Evolutionary conservation across 1,140 invertebrate species (phyloP).

Genomic region (Pogonomyrmex californicus): DNA sequence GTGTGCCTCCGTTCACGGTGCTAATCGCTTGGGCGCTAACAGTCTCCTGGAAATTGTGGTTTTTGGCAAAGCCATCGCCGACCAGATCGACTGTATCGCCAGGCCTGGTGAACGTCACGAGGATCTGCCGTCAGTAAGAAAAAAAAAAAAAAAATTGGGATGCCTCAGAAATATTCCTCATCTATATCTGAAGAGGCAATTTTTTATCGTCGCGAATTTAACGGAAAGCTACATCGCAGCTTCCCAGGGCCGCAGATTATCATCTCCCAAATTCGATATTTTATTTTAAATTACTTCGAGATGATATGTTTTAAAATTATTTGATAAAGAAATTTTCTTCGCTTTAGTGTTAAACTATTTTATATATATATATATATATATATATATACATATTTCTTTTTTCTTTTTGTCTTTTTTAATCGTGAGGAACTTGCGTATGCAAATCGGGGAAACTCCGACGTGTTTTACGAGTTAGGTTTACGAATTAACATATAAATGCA

Average conservation of each 20-base stretch:
- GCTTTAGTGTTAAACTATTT: not conserved
- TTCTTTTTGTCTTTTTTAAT: not conserved
- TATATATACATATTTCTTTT: not conserved
- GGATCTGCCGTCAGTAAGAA: slow-evolving; percentile 87
- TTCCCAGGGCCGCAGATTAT: not conserved
- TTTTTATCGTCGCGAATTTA: slow-evolving; percentile 7
- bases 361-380: not conserved
- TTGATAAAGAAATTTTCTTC: not conserved
- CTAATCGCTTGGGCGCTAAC: slow-evolving; percentile 95
- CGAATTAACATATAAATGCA: slow-evolving; percentile 13
- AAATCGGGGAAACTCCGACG: not conserved
- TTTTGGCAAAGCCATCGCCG: slow-evolving; percentile 93
- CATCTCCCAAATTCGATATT: not conserved
- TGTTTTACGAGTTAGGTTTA: not conserved
- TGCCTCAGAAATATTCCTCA: not conserved
- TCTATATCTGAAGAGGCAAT: not conserved
- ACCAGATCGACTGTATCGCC: slow-evolving; percentile 90
- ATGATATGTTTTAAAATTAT: not conserved
- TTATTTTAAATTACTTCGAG: not conserved
- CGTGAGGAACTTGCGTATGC: not conserved
- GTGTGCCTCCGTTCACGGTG: slow-evolving; percentile 93
- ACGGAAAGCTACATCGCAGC: not conserved
- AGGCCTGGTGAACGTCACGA: slow-evolving; percentile 90
- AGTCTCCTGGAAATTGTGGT: slow-evolving; percentile 95
- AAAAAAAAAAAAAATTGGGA: slow-evolving; percentile 75